These are phyloP conservation scores for Chrysolina haemoptera DNA, from an alignment of 2,888 invertebrate species.

Conservation along the genomic window DNA sequence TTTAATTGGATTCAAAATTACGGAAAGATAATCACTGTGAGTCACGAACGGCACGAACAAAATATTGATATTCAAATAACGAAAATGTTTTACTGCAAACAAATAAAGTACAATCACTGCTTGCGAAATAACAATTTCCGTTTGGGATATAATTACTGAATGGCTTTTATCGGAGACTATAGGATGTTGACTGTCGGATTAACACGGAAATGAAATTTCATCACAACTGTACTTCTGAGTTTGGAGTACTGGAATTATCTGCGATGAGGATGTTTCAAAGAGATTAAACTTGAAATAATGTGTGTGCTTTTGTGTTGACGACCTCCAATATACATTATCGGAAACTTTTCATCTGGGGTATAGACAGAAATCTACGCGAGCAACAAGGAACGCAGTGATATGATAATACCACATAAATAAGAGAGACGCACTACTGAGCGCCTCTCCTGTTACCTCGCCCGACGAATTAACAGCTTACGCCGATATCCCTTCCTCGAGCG, in stretches of 20 bases:
- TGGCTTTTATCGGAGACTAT: constrained; percentile 5
- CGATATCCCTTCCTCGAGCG: too few relatives aligned
- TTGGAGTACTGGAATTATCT: background rate
- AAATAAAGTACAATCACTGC: background rate
- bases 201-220: constrained; percentile 16
- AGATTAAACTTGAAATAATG: background rate
- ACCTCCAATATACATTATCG: background rate
- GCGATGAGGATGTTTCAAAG: background rate
- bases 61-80: background rate
- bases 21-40: background rate
- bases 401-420: too few relatives aligned
- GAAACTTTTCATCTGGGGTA: too few relatives aligned
- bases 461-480: too few relatives aligned
- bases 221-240: background rate
- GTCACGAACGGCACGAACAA: background rate
- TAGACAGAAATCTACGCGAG: too few relatives aligned
- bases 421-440: too few relatives aligned
- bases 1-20: too few relatives aligned
- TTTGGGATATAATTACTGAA: background rate
- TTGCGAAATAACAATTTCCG: constrained; percentile 17
- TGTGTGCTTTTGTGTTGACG: background rate
- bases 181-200: background rate
- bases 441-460: too few relatives aligned
- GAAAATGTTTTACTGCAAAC: background rate
- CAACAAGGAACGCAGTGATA: too few relatives aligned